Conservation (phyloP, 2,113 vertebrate genomes). For the Puntigrus tetrazona region DNA sequence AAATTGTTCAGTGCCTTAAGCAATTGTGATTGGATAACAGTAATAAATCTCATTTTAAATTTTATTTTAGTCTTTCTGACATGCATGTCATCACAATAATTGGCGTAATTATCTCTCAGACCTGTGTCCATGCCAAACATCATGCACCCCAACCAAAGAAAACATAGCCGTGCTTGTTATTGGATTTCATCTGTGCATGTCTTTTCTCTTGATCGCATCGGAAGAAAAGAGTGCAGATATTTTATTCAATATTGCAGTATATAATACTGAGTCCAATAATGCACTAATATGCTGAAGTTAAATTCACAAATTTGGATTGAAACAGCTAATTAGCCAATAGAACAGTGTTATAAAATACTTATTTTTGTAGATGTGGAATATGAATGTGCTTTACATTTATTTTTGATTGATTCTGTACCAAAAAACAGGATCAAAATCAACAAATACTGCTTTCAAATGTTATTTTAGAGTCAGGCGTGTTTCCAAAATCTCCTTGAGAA, state of each 20-base stretch:
- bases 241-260: not conserved
- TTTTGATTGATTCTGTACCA: not conserved
- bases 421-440: not conserved
- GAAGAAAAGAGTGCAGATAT: not conserved
- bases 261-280: no score
- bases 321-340: no score
- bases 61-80: not conserved
- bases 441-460: not conserved
- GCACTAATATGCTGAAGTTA: not conserved
- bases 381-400: not conserved
- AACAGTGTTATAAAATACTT: not conserved
- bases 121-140: not conserved
- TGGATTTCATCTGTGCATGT: not conserved
- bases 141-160: no score
- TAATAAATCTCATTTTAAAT: not conserved
- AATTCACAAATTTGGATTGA: not conserved
- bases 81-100: not conserved
- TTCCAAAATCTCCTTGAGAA: not conserved
- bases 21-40: not conserved
- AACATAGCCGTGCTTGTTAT: no score
- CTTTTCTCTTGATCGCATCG: not conserved
- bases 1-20: not conserved
- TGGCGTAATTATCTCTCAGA: not conserved
- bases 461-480: not conserved
- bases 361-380: not conserved